Percentiles rank a stretch among this genome's conserved stretches.
These are phyloP conservation scores for Urocitellus parryii DNA, from an alignment of 2,113 vertebrate genomes.

Conservation along the genomic window DNA sequence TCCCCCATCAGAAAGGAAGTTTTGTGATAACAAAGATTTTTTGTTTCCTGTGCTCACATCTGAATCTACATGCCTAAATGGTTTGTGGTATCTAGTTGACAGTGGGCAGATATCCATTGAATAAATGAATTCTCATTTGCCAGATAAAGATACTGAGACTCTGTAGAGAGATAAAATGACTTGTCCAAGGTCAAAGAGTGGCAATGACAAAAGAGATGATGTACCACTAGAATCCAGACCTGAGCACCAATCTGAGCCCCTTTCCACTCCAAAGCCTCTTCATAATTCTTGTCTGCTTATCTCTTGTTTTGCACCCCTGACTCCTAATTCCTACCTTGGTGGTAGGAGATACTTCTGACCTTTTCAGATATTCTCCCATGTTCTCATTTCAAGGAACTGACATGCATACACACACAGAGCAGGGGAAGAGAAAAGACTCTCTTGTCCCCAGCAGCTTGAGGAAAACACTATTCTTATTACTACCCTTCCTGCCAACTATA, in stretches of 20 bases:
- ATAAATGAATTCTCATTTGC: neutral
- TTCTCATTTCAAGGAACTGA: neutral
- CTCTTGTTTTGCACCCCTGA: neutral
- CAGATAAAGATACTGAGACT: neutral
- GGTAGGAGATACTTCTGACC: neutral
- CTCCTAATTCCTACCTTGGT: neutral
- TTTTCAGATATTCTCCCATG: neutral
- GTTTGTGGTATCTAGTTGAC: neutral
- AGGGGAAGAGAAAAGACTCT: neutral
- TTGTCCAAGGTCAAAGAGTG: neutral
- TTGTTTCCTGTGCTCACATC: constrained; percentile 3
- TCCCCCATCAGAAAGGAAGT: neutral
- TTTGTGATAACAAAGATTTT: neutral
- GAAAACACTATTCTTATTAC: neutral
- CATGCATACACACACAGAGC: neutral
- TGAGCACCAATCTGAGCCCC: neutral
- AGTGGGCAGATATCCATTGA: neutral
- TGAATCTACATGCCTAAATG: neutral
- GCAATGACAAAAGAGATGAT: neutral
- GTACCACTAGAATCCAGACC: neutral
- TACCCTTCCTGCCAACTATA: neutral
- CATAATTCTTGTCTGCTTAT: neutral
- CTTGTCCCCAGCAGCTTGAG: neutral
- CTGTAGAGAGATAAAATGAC: neutral
- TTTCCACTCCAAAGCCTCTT: neutral